phyloP scores from a whole-genome alignment of 2,888 invertebrate genomes.

The Dasypogon diadema region DNA sequence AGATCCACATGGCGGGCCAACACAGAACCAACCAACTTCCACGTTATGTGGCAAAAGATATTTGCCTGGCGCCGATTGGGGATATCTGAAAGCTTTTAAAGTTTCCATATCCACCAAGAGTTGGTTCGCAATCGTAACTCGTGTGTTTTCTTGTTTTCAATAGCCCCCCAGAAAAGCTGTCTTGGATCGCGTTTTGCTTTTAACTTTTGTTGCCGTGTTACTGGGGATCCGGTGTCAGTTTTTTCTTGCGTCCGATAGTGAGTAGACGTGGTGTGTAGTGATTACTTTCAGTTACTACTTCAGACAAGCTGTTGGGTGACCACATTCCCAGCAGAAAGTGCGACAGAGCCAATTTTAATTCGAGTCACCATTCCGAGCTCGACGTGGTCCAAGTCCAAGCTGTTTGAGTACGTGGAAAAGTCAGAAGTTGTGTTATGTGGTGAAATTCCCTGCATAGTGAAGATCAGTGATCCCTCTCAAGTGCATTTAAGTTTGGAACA shows the following conservation, averaged over 20 bases:
- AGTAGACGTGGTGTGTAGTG: slow-evolving; percentile 12
- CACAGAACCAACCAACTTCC: background rate
- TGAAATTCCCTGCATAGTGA: slow-evolving; percentile 4
- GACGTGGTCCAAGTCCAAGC: background rate
- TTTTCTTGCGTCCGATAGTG: background rate
- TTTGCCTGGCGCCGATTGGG: background rate
- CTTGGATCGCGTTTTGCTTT: slow-evolving; percentile 31
- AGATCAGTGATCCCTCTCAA: slow-evolving; percentile 35
- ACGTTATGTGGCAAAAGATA: background rate
- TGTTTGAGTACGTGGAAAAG: slow-evolving; percentile 6
- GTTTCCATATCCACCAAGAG: background rate
- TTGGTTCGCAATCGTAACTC: background rate
- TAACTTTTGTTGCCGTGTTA: slow-evolving; percentile 26
- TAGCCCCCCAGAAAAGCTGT: background rate
- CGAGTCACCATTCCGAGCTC: background rate
- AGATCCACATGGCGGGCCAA: background rate
- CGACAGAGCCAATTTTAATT: background rate
- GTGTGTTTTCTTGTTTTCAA: background rate
- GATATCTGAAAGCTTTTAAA: slow-evolving; percentile 11
- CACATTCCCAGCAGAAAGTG: background rate
- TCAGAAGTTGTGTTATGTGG: slow-evolving; percentile 15
- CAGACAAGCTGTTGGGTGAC: background rate
- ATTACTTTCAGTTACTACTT: background rate
- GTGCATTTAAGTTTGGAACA: slow-evolving; percentile 18
- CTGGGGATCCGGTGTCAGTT: slow-evolving; percentile 19